A percentile compares a stretch with the other conserved stretches of the same genome.
Conservation (phyloP, 2,888 invertebrate genomes). For the Noctua fimbriata region DNA sequence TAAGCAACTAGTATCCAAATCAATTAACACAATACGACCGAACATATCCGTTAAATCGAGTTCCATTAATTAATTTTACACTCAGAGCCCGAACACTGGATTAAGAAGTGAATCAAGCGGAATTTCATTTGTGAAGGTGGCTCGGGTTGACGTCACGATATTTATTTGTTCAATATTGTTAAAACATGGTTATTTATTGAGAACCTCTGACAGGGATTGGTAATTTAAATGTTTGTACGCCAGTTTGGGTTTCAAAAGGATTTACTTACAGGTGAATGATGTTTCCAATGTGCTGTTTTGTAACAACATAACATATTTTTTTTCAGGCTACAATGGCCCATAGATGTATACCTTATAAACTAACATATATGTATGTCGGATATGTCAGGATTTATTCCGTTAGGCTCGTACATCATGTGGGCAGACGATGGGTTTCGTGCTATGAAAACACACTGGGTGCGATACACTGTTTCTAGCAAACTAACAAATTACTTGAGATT, state of each 20-base stretch:
- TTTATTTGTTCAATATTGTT: slow-evolving; percentile 64
- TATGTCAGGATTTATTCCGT: no score
- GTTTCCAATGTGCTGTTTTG: background rate
- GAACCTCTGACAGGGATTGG: slow-evolving; percentile 33
- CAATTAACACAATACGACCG: slow-evolving; percentile 15
- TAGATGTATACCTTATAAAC: no score
- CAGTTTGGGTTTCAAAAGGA: slow-evolving; percentile 8
- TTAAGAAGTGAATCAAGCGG: slow-evolving; percentile 56
- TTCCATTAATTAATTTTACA: slow-evolving; percentile 56
- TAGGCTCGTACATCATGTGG: no score
- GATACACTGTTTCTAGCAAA: no score
- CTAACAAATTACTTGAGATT: no score
- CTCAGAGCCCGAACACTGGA: slow-evolving; percentile 38
- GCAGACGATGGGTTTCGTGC: no score
- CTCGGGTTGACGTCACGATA: slow-evolving; percentile 50
- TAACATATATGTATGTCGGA: no score
- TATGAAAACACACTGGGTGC: no score
- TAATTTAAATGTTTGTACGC: slow-evolving; percentile 35
- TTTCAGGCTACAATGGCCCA: no score
- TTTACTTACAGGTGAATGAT: slow-evolving; percentile 13
- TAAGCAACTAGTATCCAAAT: background rate
- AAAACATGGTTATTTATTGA: slow-evolving; percentile 61
- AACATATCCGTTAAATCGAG: slow-evolving; percentile 40
- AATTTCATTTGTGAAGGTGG: slow-evolving; percentile 53
- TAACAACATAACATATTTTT: no score